Evolutionary conservation across 2,797 vertebrate species (phyloP).

Genomic region (Lerista edwardsae): DNA sequence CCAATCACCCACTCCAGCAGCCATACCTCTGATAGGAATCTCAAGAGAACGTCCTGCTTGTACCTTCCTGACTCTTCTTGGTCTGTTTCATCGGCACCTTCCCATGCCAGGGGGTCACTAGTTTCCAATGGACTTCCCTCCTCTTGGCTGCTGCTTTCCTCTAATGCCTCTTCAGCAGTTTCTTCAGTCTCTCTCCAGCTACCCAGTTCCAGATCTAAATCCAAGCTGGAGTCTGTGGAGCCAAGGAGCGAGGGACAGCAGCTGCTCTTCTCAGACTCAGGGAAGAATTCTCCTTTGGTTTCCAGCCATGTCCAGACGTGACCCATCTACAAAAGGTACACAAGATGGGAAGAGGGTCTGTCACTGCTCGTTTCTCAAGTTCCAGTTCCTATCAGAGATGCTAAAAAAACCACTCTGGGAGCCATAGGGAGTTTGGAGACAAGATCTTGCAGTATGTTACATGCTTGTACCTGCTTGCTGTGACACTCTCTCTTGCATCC

Average conservation of each 20-base stretch:
- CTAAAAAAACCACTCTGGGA: background rate
- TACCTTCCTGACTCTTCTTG: constrained; percentile 49
- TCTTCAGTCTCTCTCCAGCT: constrained; percentile 72
- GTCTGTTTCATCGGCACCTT: constrained; percentile 52
- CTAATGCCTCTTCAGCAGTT: constrained; percentile 51
- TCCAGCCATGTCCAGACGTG: constrained; percentile 64
- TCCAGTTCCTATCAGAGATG: constrained; percentile 3
- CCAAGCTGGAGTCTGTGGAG: constrained; percentile 71
- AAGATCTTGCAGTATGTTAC: accelerated
- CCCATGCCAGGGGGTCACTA: constrained; percentile 57
- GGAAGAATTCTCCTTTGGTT: constrained; percentile 55
- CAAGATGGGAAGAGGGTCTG: constrained; percentile 48
- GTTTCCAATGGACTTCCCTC: constrained; percentile 29
- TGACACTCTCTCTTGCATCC: background rate
- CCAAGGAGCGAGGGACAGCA: constrained; percentile 68
- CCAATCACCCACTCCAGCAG: constrained; percentile 40
- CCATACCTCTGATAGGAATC: constrained; percentile 75
- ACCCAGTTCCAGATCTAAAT: constrained; percentile 68
- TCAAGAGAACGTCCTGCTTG: constrained; percentile 55
- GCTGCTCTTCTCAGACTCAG: constrained; percentile 71
- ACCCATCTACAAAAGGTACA: constrained; percentile 72
- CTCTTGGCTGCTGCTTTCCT: constrained; percentile 67
- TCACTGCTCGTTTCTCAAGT: constrained; percentile 16
- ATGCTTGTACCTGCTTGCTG: background rate
- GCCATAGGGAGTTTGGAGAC: background rate